Evolutionary conservation across 2,797 vertebrate species (phyloP).

Genomic region (Chrysocyon brachyurus): DNA sequence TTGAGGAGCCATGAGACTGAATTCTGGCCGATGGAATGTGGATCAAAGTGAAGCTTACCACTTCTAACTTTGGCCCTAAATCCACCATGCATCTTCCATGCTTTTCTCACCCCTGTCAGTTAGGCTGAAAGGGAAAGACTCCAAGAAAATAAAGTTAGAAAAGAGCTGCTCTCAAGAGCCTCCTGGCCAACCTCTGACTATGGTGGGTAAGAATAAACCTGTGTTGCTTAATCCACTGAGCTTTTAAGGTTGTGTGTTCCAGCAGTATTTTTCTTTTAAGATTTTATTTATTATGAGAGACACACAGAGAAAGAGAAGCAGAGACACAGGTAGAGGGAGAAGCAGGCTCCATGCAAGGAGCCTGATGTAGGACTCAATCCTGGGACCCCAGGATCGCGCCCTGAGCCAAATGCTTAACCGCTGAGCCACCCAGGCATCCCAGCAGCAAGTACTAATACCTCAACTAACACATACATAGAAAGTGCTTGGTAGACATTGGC

Average conservation of each 20-base stretch:
- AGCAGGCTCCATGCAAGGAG: too few relatives aligned
- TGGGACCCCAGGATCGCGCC: too few relatives aligned
- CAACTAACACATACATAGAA: not conserved
- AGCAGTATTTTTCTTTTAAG: not conserved
- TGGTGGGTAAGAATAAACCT: not conserved
- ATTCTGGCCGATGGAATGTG: not conserved
- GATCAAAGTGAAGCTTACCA: not conserved
- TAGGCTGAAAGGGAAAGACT: constrained; percentile 5
- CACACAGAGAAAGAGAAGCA: too few relatives aligned
- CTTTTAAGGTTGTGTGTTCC: not conserved
- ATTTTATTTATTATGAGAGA: too few relatives aligned
- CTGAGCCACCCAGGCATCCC: too few relatives aligned
- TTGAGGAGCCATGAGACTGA: not conserved
- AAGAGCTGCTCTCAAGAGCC: constrained; percentile 7
- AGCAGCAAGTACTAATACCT: constrained; percentile 38
- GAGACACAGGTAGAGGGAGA: too few relatives aligned
- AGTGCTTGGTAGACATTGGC: not conserved
- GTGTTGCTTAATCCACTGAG: not conserved
- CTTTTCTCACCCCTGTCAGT: not conserved
- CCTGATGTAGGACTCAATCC: too few relatives aligned
- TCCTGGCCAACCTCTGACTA: not conserved
- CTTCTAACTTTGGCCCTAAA: not conserved
- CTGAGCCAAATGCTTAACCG: too few relatives aligned
- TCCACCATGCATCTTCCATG: not conserved
- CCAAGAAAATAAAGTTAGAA: not conserved